Evolutionary conservation across 2,797 vertebrate genomes (phyloP).

Genomic region (Catostomus latipinnis): DNA sequence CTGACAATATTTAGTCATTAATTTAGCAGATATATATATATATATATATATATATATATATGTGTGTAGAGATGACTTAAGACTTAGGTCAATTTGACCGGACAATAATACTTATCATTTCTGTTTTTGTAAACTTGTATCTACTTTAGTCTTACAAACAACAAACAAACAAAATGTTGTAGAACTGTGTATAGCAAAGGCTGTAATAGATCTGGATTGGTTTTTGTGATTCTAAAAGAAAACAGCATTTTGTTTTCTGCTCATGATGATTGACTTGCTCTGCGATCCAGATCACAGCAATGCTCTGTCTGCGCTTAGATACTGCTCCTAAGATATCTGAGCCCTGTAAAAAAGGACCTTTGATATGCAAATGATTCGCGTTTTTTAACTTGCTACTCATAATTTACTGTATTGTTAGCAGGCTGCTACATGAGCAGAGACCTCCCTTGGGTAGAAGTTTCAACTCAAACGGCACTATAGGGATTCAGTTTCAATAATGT

Average conservation of each 20-base stretch:
- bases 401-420: conserved; percentile 41
- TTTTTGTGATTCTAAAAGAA: conserved; percentile 24
- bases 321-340: conserved; percentile 15
- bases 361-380: conserved; percentile 46
- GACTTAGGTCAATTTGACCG: no score
- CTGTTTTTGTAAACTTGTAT: neutral
- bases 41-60: no score
- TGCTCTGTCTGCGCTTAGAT: conserved; percentile 28
- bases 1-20: no score
- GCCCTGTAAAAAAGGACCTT: conserved; percentile 37
- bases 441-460: conserved; percentile 39
- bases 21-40: no score
- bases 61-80: no score
- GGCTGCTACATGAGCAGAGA: conserved; percentile 40
- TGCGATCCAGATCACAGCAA: conserved; percentile 4
- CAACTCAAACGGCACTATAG: conserved; percentile 42
- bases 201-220: neutral
- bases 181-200: conserved; percentile 14
- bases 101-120: neutral
- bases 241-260: conserved; percentile 1
- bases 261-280: conserved; percentile 21
- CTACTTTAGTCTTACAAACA: neutral
- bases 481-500: conserved; percentile 10
- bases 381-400: conserved; percentile 38
- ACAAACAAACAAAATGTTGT: neutral